Base-by-base conservation (phyloP, 2,888 invertebrate species). In the Synanthedon tipuliformis region DNA sequence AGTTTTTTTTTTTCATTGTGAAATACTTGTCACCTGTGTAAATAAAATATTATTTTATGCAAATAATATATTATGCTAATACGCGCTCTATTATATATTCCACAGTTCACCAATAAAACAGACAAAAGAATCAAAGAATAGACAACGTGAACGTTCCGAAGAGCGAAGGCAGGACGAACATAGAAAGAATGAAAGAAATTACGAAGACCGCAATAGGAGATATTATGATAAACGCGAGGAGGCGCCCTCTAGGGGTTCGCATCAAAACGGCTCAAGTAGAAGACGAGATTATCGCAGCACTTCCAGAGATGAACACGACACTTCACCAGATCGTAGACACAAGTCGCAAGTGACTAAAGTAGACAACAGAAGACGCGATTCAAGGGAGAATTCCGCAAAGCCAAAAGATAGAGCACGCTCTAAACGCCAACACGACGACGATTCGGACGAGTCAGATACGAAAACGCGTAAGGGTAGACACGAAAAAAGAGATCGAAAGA, bases 181-280 rank as follows among this genome's bases (percentile, higher is more conserved):
- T 58, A 86, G 80, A 61, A 87, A 79, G 53, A 78, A 79, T 49
- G 84, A 88, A 5, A 75, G 78, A 54, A 84, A 80, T 48, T 86
- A 79, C 59, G 88, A 86, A 55, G 87, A 85, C 34, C 74, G 73
- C 50, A 69, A 56, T 55, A 83, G 74, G 53, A 86, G 79, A 62
- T 78, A 85, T 60, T 78, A 85, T 60, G 88, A 88, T 55, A 87
- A 82, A 56, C 66, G 71, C 5, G 68, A 74, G 2, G 81, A 79
- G 16, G 49, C 41, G 2, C 55, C 57, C 11, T 15, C 49, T 0
- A 70, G 63, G 49, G 69, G 65, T 41, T 58, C 67, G 3, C 65
- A 72, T 48, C 68, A 68, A 48, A 61, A 59, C 27, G 71, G 75
- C 8, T 55, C 64, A 2, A 50, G 56, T 56, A 73, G 61, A 63